Evolutionary conservation across 2,797 vertebrate species (phyloP), one percentile per base, ranked within the genome.

Genomic region (Sebastes iracundus): DNA sequence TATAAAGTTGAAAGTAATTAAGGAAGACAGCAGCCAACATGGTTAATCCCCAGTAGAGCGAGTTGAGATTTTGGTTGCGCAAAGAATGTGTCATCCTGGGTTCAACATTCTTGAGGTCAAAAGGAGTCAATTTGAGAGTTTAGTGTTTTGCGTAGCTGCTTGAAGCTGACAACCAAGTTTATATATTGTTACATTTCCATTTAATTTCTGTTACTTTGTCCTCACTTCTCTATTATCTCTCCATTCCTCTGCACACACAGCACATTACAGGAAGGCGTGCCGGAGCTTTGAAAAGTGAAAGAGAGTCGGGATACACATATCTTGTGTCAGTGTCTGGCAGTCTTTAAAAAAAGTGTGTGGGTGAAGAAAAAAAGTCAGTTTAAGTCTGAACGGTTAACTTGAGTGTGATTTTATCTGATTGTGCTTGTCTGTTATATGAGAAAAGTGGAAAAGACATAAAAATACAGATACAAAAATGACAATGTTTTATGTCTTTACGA

Each of bases 101-200:
- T 87, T 93, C 67, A 91, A 88, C 80, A 90, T 90, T 92, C 79
- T 80, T 88, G 85, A 87, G 91, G 90, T 90, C 82, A 77, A 56
- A 83, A 65, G 23, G 49, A 75, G 62, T 38, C 22, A 25, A 33
- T 77, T 12, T 73, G 16, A 64, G 62, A 60, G 68, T 16, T 79
- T 27, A 58, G 25, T 33, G 59, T 52, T 78, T 35, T 32, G 9
- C 6, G 11, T 20, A 8, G 58, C 25, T 16, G 10, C 64, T 60
- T n/a, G 13, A 53, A 46, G 32, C 33, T 30, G 30, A 68, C 59
- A 18, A 35, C n/a, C 10, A 6, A 55, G 28, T 35, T 14, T 11
- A 7, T 11, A 18, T 28, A 14, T 20, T 33, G 55, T 63, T 13
- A 18, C 14, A 18, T 25, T 25, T n/a, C 7, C 6, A 4, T 72